phyloP scores from a whole-genome alignment of 2,113 vertebrate genomes.

The Hiodon tergisus region DNA sequence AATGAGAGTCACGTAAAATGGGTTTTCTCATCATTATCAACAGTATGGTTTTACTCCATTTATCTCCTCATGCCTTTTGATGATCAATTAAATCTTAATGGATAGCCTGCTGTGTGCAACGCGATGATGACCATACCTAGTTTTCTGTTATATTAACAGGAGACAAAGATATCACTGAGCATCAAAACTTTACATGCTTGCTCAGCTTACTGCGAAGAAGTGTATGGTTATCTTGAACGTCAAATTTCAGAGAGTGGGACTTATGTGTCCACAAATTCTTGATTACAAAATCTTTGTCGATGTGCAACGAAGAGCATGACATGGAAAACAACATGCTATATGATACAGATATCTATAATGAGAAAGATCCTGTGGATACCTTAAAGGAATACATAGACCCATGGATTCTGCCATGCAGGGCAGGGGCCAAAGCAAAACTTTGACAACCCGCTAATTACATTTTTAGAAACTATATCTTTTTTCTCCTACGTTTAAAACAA shows the following conservation, averaged over 20 bases:
- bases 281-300: background rate
- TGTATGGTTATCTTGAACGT: background rate
- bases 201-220: background rate
- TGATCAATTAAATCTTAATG: slow-evolving; percentile 68
- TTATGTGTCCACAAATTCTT: background rate
- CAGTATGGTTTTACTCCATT: slow-evolving; percentile 46
- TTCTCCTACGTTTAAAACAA: no score
- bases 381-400: background rate
- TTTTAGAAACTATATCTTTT: no score
- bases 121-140: slow-evolving; percentile 59
- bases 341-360: background rate
- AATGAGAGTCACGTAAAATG: slow-evolving; percentile 66
- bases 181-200: background rate
- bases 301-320: background rate
- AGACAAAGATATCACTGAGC: background rate
- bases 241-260: background rate
- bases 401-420: no score
- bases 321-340: background rate
- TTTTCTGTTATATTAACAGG: slow-evolving; percentile 60
- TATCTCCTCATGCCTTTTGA: slow-evolving; percentile 61
- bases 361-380: background rate
- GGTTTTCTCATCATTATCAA: slow-evolving; percentile 63
- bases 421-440: no score
- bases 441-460: no score
- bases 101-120: slow-evolving; percentile 59